These are phyloP conservation scores for Neogobius melanostomus DNA, from an alignment of 2,113 vertebrate species.

Conservation along the genomic window DNA sequence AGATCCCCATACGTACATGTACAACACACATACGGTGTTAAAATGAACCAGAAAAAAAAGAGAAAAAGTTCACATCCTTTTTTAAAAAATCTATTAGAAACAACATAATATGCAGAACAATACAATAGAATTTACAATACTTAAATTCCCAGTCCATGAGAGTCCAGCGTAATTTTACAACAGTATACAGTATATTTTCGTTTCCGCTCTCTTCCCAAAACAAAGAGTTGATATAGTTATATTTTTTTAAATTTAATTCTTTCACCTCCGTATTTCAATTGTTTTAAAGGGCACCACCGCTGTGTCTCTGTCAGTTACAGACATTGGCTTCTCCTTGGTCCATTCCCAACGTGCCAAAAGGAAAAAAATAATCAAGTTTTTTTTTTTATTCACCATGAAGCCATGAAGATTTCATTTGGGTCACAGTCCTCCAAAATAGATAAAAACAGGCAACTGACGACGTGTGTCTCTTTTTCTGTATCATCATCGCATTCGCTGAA, in stretches of 20 bases:
- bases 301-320: constrained; percentile 83
- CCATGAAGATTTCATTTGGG: constrained; percentile 80
- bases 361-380: constrained; percentile 45
- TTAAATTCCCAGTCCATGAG: constrained; percentile 95
- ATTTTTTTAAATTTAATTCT: constrained; percentile 81
- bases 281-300: constrained; percentile 81
- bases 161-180: constrained; percentile 94
- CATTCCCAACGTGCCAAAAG: constrained; percentile 83
- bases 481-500: constrained; percentile 65
- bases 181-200: constrained; percentile 90
- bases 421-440: constrained; percentile 71
- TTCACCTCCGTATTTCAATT: constrained; percentile 64
- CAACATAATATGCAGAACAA: constrained; percentile 99
- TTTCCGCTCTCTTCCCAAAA: constrained; percentile 64
- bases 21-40: constrained; percentile 98
- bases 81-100: constrained; percentile 99
- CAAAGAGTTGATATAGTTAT: constrained; percentile 83
- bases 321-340: constrained; percentile 87
- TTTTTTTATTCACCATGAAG: constrained; percentile 78
- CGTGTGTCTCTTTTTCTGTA: constrained; percentile 54
- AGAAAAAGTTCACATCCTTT: constrained; percentile 98
- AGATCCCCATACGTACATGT: constrained; percentile 88
- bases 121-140: constrained; percentile 99
- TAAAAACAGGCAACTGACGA: constrained; percentile 53
- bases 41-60: constrained; percentile 71